Base-by-base conservation (phyloP, 1,140 invertebrate species). In the Pogonomyrmex californicus region DNA sequence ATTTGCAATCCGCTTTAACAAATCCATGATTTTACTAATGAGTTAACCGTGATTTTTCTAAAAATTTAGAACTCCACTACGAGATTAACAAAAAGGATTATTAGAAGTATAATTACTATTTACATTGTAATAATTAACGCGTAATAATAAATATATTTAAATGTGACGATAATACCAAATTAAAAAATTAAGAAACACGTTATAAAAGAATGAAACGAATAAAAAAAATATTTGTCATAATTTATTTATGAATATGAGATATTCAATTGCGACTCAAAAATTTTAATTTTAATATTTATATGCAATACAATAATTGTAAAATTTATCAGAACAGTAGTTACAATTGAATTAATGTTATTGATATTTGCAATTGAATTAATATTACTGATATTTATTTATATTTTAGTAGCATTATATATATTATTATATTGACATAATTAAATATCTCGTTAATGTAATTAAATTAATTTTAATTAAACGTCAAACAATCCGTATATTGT, bases 1-100 rank as follows among this genome's bases (percentile, higher is more conserved):
- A 38, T 33, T 82, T 71, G 36, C 23, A 73, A 82, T 73, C 38
- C 66, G 54, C 54, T 83, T 82, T 75, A 44, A 71, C 14, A 49
- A 73, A 73, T 36, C 38, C 49, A 4, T 75, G 36, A 17, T 83
- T 83, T 44, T 33, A 12, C 54, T 73, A 82, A 82, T 17, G 44
- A 75, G 30, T 75, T 47, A 60, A 73, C 6, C 41, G 1, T 23
- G 23, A 23, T 75, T 82, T 33, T n/a, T 41, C 54, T 75, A 58
- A 83, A 30, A 30, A 82, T 30, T 47, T 44, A 47, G 3, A 38
- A 23, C 14, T 58, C 1, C 5, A 60, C 2, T 23, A 6, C 5
- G 23, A 41, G 10, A 30, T 49, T 49, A 47, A 47, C 12, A 68
- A 9, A 68, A 9, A 10, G 9, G 0, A 44, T 23, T 17, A 66